Base-by-base conservation (phyloP, 2,797 vertebrate genomes). In the Silurus aristotelis region DNA sequence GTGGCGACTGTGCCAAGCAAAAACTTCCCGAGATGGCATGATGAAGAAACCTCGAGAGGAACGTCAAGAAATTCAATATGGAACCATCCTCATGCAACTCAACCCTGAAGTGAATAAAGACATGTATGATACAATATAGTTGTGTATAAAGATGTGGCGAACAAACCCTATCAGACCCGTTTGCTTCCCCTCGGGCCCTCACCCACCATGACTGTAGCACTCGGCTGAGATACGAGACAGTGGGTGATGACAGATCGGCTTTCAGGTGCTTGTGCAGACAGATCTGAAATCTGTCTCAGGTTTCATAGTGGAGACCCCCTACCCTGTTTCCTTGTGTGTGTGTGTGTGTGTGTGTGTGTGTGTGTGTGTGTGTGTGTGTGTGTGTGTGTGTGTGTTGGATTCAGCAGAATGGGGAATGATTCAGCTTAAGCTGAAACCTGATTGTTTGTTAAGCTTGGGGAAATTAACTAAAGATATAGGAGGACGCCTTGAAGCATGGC, bases 201-300 rank as follows among this genome's bases (percentile, higher is more conserved):
- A 90, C 91, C 93, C 92, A 89, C 94, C 93, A 92, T 77, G 91
- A 91, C 83, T 90, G 90, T 92, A 61, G 86, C 91, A 92, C 92
- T 92, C 93, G 85, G 87, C 88, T 87, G 73, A 83, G 89, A 88
- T 91, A 91, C 82, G 84, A 92, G 89, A 89, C 91, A 91, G 91
- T 90, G 91, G 92, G 92, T 92, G 94, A 91, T 89, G 93, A 95
- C 90, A 93, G 93, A 93, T 86, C 85, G 87, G 82, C 75, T 82
- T 87, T 84, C 87, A 83, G 86, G 86, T 84, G 87, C 82, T 84
- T 87, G 85, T 87, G 89, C 76, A 85, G 83, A 85, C 86, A 83
- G 81, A 84, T 81, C 77, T 70, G 55, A 52, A 52, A 58, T 80
- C 67, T 46, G 22, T 56, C 66, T 86, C 75, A 85, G 12, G 25